Base-by-base conservation (phyloP, 1,140 invertebrate species). In the Panulirus ornatus region DNA sequence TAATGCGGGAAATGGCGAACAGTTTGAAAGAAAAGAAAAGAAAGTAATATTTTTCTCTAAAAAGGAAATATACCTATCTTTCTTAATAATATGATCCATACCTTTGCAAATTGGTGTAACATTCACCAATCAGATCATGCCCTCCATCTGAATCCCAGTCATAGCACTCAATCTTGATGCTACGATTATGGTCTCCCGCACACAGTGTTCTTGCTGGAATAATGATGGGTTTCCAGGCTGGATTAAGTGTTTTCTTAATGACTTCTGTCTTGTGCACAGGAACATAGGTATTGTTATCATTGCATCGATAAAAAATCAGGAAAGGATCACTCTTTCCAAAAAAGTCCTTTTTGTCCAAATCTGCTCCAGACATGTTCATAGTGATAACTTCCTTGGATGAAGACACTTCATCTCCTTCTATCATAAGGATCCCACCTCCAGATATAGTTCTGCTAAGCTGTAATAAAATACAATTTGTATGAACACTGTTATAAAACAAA, bases 271-370 rank as follows among this genome's bases (percentile, higher is more conserved):
- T 94, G 91, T 95, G 94, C 44, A 95, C 95, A 22, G 95, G 93
- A 34, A 94, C 94, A 91, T 93, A 95, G 11, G 94, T 94, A 84
- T 93, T 93, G 92, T 95, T 94, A 82, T 95, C 94, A 92, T 94
- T 94, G 27, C 93, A 91, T 84, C 94, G 93, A 83, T 94, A 94
- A 92, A 95, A 94, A 40, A 94, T 93, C 30, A 96, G 91, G 93
- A 95, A 95, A 6, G 95, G 95, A 92, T 95, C 95, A 54, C 94
- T 94, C 92, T 95, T 95, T 63, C 95, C 94, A 92, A 95, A 95
- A 70, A 94, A 94, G 91, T 95, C 94, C 91, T 95, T 95, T 91
- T 95, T 95, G 88, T 95, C 94, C 73, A 96, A 91, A 19, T 94
- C 94, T 47, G 92, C 92, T 9, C 93, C 95, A 92, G 93, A 93